Percentiles rank a stretch among this genome's conserved stretches.
Evolutionary conservation across 1,140 invertebrate species (phyloP).

Genomic region (Physella acuta): DNA sequence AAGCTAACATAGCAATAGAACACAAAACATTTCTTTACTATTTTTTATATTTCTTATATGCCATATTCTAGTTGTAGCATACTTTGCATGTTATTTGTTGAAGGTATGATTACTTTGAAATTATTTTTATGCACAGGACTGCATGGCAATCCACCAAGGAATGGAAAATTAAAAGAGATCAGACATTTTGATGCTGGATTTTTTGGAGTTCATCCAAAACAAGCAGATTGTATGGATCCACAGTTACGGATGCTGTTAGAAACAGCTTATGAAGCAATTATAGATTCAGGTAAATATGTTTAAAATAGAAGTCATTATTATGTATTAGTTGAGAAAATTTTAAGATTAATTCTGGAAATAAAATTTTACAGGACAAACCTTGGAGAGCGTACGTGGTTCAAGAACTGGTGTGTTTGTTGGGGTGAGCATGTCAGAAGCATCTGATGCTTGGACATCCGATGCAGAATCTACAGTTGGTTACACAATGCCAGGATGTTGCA

Average conservation of each 20-base stretch:
- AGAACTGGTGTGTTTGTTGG: constrained; percentile 91
- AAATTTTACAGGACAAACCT: constrained; percentile 71
- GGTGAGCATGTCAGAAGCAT: constrained; percentile 81
- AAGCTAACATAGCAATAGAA: constrained; percentile 31
- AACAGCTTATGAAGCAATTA: constrained; percentile 88
- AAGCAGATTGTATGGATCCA: constrained; percentile 94
- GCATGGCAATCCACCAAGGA: constrained; percentile 79
- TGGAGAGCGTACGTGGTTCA: constrained; percentile 74
- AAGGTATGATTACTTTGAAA: background rate
- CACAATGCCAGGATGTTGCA: constrained; percentile 85
- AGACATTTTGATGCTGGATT: constrained; percentile 87
- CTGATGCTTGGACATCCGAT: constrained; percentile 72
- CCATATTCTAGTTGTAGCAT: no score
- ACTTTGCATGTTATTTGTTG: background rate
- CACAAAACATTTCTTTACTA: no score
- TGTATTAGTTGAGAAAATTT: constrained; percentile 5
- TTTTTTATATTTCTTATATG: no score
- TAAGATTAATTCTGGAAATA: background rate
- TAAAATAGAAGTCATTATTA: background rate
- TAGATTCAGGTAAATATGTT: constrained; percentile 80
- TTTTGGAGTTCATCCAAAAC: constrained; percentile 89
- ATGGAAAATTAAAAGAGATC: constrained; percentile 88
- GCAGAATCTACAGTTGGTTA: constrained; percentile 79
- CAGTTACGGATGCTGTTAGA: constrained; percentile 89
- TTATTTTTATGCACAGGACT: constrained; percentile 61